Base-by-base conservation (phyloP, 2,888 invertebrate species). In the Machimus rusticus region DNA sequence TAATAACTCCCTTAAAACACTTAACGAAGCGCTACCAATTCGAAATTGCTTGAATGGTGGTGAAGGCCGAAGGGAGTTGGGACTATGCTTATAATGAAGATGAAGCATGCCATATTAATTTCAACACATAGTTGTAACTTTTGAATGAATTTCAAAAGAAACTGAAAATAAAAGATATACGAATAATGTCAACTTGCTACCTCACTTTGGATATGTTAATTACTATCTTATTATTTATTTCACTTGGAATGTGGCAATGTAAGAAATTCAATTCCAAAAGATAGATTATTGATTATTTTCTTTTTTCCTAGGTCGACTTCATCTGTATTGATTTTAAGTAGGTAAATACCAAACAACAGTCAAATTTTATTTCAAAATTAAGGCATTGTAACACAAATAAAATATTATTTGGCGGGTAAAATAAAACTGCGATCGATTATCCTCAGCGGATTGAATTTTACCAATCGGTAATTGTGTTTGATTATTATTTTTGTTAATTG, bases 71-170 rank as follows among this genome's bases (percentile, higher is more conserved):
- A 66, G 66, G 28, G 66, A 66, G 2, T 5, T 19, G 28, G 8
- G 23, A 9, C 23, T 12, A 23, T 19, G 2, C 23, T 66, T 66
- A 9, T 28, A 66, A 23, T 4, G 1, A 66, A 28, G n/a, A 51
- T n/a, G 51, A 51, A 23, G 23, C 23, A 23, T 23, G 5, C 23
- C 1, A 74, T 74, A 12, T 74, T 28, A 23, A 74, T 28, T 28
- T 28, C 16, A 2, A 91, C 90, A 90, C 91, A 89, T 90, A 46
- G 43, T 46, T 46, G 43, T 14, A 46, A 51, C 51, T 16, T 16
- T 51, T n/a, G 51, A 51, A n/a, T 51, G 16, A n/a, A 51, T n/a
- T 6, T 16, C 51, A 51, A 6, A 1, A 2, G 51, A 51, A 51
- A 51, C 0, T 51, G 51, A 51, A 51, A 19, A 51, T n/a, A n/a